These are phyloP conservation scores for Recurvirostra avosetta DNA, from an alignment of 2,113 vertebrate species.

Conservation along the genomic window DNA sequence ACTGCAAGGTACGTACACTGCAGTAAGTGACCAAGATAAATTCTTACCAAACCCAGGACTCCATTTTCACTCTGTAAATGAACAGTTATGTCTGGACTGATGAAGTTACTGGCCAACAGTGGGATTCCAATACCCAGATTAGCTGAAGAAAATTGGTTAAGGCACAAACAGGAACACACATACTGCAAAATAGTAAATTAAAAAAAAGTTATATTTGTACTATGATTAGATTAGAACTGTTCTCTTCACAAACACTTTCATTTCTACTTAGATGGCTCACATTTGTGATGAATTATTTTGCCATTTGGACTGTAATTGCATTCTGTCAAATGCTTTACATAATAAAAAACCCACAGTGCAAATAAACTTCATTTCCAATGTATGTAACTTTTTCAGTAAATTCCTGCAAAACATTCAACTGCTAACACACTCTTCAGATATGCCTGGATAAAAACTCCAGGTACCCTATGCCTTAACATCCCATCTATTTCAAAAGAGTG, in stretches of 20 bases:
- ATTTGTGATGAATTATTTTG: background rate
- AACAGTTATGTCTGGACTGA: conserved; percentile 90
- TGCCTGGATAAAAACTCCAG: background rate
- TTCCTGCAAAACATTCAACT: background rate
- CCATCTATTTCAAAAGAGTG: background rate
- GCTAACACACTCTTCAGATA: background rate
- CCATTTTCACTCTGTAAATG: conserved; percentile 99
- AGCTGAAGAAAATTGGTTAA: conserved; percentile 79
- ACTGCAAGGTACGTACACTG: background rate
- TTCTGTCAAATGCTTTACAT: background rate
- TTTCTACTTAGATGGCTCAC: background rate
- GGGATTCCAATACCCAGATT: conserved; percentile 98
- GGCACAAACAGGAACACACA: conserved; percentile 11
- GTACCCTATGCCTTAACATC: background rate
- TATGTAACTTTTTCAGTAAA: background rate
- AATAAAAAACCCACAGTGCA: background rate
- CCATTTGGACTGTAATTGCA: background rate
- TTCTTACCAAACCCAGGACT: conserved; percentile 93
- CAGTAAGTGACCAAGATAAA: background rate
- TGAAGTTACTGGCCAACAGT: conserved; percentile 96
- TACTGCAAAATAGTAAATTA: background rate
- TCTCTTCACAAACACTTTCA: background rate
- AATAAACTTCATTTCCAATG: background rate
- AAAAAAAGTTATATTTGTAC: background rate
- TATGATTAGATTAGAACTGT: background rate